These are phyloP conservation scores for Aphrophora alni DNA, from an alignment of 2,888 invertebrate genomes.

Conservation along the genomic window DNA sequence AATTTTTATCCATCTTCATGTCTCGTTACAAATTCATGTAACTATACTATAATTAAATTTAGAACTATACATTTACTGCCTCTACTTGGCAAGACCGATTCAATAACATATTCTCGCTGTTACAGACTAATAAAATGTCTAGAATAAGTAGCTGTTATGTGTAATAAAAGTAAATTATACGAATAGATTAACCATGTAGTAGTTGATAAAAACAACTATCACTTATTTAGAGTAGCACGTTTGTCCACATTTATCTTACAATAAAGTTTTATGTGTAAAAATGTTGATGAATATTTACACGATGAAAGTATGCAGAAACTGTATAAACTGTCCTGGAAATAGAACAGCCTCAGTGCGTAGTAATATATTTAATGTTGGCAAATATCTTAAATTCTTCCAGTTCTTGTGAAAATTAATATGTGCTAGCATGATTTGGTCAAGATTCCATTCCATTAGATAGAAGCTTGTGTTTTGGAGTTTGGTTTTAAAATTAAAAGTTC, in stretches of 20 bases:
- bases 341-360: not conserved
- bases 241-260: not conserved
- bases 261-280: not conserved
- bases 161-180: not conserved
- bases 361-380: slow-evolving; percentile 2
- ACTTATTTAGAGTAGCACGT: not conserved
- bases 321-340: not conserved
- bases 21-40: too few relatives aligned
- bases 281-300: not conserved
- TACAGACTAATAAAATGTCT: not conserved
- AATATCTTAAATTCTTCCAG: not conserved
- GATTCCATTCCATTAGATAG: not conserved
- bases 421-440: not conserved
- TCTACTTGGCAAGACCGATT: too few relatives aligned
- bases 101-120: not conserved
- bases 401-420: not conserved
- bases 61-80: too few relatives aligned
- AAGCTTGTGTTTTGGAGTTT: too few relatives aligned
- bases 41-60: too few relatives aligned
- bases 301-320: not conserved
- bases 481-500: too few relatives aligned
- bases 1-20: too few relatives aligned
- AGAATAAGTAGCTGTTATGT: not conserved
- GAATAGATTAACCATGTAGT: not conserved
- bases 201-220: not conserved